phyloP scores from a whole-genome alignment of 2,113 vertebrate genomes.

The Oophaga pumilio region DNA sequence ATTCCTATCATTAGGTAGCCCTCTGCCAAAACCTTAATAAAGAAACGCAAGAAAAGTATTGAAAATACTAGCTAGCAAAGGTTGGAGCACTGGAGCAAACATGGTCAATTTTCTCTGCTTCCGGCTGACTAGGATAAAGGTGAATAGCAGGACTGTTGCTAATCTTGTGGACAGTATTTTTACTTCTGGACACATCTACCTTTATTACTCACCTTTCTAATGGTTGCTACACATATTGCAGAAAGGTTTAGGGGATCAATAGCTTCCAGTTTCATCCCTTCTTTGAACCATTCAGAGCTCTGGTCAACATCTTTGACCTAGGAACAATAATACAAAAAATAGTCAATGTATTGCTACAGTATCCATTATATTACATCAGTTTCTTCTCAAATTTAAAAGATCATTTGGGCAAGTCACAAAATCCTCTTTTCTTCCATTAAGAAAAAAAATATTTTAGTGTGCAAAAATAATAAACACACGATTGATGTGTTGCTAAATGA shows the following conservation, averaged over 20 bases:
- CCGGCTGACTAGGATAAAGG: too few species aligned
- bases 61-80: neutral
- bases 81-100: too few species aligned
- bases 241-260: constrained; percentile 98
- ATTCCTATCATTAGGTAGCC: constrained; percentile 99
- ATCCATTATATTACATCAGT: neutral
- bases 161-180: too few species aligned
- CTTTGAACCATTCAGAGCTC: constrained; percentile 93
- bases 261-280: constrained; percentile 98
- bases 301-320: constrained; percentile 95
- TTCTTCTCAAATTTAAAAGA: too few species aligned
- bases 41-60: neutral
- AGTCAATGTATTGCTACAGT: neutral
- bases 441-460: too few species aligned
- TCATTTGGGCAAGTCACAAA: too few species aligned
- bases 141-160: too few species aligned
- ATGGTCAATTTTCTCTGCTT: too few species aligned
- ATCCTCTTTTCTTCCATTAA: too few species aligned
- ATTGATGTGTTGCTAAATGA: too few species aligned
- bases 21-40: constrained; percentile 89
- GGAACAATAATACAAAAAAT: neutral
- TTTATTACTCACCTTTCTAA: constrained; percentile 86
- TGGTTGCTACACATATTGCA: constrained; percentile 97
- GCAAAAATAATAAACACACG: too few species aligned
- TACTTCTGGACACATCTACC: too few species aligned